These are phyloP conservation scores for Aspidiotus rigidus DNA, from an alignment of 2,888 invertebrate species.

Conservation along the genomic window DNA sequence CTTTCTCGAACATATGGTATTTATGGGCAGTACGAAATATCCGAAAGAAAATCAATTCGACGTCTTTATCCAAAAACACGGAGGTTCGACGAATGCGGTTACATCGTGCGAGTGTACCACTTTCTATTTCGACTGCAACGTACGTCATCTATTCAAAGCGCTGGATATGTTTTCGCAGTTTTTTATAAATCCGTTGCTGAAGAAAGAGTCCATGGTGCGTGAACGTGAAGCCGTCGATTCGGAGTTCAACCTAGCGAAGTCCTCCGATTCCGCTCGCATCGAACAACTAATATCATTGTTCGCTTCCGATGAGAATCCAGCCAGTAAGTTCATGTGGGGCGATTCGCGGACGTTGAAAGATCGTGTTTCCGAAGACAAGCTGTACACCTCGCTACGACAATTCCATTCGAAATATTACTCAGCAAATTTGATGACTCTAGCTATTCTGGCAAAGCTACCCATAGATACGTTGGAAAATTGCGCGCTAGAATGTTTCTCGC, in stretches of 20 bases:
- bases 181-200: constrained; percentile 77
- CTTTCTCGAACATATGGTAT: constrained; percentile 85
- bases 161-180: constrained; percentile 82
- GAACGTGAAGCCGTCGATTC: constrained; percentile 83
- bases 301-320: constrained; percentile 46
- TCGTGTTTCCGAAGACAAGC: constrained; percentile 54
- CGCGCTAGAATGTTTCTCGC: constrained; percentile 57
- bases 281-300: constrained; percentile 26
- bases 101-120: constrained; percentile 80
- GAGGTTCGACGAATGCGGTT: constrained; percentile 76
- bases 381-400: constrained; percentile 61
- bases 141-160: constrained; percentile 62
- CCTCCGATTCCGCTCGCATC: constrained; percentile 28
- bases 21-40: constrained; percentile 86
- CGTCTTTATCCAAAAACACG: constrained; percentile 68
- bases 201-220: constrained; percentile 70
- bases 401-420: constrained; percentile 72
- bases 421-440: constrained; percentile 78
- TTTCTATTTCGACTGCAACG: constrained; percentile 84
- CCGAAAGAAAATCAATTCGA: constrained; percentile 79
- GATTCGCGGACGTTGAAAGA: constrained; percentile 64
- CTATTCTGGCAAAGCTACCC: constrained; percentile 53
- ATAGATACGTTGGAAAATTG: constrained; percentile 56
- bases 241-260: constrained; percentile 59
- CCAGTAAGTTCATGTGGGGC: constrained; percentile 69